Base-by-base conservation (phyloP, 2,113 vertebrate species). In the Ophiodon elongatus region DNA sequence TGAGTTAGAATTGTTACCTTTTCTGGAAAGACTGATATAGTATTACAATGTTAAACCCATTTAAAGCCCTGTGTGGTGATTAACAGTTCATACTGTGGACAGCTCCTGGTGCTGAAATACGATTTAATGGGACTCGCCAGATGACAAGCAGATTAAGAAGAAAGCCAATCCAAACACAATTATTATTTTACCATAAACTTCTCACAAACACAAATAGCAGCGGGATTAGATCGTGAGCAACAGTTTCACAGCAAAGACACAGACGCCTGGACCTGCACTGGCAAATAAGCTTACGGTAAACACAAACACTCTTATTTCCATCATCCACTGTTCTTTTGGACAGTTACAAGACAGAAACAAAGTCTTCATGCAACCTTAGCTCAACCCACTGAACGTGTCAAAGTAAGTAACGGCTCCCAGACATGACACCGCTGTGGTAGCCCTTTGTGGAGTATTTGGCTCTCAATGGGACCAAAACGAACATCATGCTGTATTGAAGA, bases 71-170 rank as follows among this genome's bases (percentile, higher is more conserved):
- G 0, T 6, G 1, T 17, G 45, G 50, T 21, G 47, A 67, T 43
- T 3, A 54, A 27, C 31, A 3, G 43, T 68, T 70, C 50, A 29
- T 2, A 21, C 43, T 1, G 71, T 52, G 79, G 73, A 77, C 83
- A 85, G 71, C 65, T 82, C 79, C 70, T 72, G 79, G 70, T 82
- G 79, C 86, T 88, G 60, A 82, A 82, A 74, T 27, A 0, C 8
- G 27, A 71, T 66, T 63, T 3, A 27, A 21, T 11, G 54, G 23
- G 57, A 60, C 25, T 50, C 14, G 31, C 31, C 31, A 33, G 29
- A 70, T 56, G 50, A 72, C 33, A 64, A 63, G 41, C 47, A 31
- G 54, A 60, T 63, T 45, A 25, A 35, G 27, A 67, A 21, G 59
- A 1, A 82, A 68, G 37, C 71, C 19, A 37, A 27, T 5, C 3